Evolutionary conservation across 2,113 vertebrate genomes (phyloP).

Genomic region (Myotis brandtii): DNA sequence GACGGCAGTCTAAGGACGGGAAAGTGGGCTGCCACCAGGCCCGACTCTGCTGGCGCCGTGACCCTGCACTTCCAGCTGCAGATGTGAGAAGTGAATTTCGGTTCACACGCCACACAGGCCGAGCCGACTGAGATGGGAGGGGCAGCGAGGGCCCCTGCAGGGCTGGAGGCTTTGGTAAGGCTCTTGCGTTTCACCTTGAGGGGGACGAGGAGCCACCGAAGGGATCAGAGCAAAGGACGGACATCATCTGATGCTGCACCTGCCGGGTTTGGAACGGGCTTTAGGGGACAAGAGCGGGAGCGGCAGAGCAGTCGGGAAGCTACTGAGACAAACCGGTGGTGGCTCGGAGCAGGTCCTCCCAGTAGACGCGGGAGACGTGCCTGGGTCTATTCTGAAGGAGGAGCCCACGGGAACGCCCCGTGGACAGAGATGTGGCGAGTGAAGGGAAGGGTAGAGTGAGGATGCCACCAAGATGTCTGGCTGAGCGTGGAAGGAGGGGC

Average conservation of each 20-base stretch:
- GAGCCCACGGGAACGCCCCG: background rate
- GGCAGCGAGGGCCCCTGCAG: too few relatives aligned
- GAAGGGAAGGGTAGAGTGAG: background rate
- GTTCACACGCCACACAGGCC: background rate
- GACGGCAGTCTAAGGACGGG: fast-evolving
- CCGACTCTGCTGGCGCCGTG: background rate
- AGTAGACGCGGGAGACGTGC: background rate
- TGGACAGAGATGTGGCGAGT: background rate
- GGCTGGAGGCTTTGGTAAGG: too few relatives aligned
- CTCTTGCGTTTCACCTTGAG: background rate
- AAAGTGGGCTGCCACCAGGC: background rate
- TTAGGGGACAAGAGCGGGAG: background rate
- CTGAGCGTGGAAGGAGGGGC: background rate
- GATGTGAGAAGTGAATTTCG: background rate
- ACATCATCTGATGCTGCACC: background rate
- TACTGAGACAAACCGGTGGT: background rate
- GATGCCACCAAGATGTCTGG: background rate
- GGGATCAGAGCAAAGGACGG: background rate
- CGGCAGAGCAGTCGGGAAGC: background rate
- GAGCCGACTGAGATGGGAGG: background rate
- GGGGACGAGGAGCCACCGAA: background rate
- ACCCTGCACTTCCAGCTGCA: background rate
- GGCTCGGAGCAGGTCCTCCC: background rate
- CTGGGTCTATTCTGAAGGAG: background rate
- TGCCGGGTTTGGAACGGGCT: background rate